Evolutionary conservation across 2,797 vertebrate species (phyloP).

Genomic region (Tenualosa thibaudeaui): DNA sequence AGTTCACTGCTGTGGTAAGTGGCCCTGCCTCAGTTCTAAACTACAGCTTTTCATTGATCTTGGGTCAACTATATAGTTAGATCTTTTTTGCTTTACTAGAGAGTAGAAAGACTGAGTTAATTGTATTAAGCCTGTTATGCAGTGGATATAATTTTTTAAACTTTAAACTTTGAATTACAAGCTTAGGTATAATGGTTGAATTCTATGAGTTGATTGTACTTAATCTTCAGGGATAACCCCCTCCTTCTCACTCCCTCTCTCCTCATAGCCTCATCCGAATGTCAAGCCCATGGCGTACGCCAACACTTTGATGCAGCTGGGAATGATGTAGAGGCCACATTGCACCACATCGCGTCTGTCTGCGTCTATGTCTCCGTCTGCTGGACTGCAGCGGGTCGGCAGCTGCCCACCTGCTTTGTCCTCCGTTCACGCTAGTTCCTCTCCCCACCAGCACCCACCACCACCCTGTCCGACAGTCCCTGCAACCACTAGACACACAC

Average conservation of each 20-base stretch:
- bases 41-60: not conserved
- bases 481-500: conserved; percentile 23
- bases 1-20: conserved; percentile 93
- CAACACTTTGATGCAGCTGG: conserved; percentile 91
- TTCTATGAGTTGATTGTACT: not conserved
- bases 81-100: too few relatives aligned
- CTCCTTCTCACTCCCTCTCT: conserved; percentile 3
- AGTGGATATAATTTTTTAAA: too few relatives aligned
- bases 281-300: conserved; percentile 96
- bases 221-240: not conserved
- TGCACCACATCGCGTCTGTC: conserved; percentile 12
- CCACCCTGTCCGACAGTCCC: conserved; percentile 14
- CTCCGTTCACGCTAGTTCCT: conserved; percentile 40
- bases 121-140: too few relatives aligned
- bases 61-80: not conserved
- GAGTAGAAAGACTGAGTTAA: too few relatives aligned
- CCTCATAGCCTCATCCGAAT: conserved; percentile 89
- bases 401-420: conserved; percentile 57
- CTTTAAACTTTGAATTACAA: too few relatives aligned
- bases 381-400: conserved; percentile 48
- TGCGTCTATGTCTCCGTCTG: conserved; percentile 57
- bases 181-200: too few relatives aligned
- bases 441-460: not conserved
- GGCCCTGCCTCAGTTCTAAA: not conserved
- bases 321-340: conserved; percentile 83